Base-by-base conservation (phyloP, 2,113 vertebrate species). In the Siphamia tubifer region DNA sequence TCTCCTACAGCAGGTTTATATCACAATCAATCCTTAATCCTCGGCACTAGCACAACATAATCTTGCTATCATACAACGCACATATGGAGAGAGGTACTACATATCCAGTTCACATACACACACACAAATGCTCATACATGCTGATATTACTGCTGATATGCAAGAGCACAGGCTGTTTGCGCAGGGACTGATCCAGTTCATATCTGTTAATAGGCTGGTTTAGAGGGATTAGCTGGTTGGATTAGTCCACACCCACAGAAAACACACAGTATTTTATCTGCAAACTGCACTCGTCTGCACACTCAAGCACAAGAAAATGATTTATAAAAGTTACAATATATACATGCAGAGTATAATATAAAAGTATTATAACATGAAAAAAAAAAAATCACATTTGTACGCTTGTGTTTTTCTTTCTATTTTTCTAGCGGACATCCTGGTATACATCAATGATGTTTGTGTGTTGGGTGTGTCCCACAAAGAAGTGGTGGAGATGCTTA, bases 391-490 rank as follows among this genome's bases (percentile, higher is more conserved):
- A 49, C 9, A 1, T 56, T 2, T 66, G 1, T 25, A 1, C 42
- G 8, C 3, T 3, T 68, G 34, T 60, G 15, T 15, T 34, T 63
- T 27, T 35, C 31, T 66, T 6, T 70, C 6, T 69, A 9, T 21
- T 70, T 53, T 12, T 6, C 17, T 47, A 94, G 93, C 91, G 40
- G 93, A 94, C 79, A 84, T 94, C 84, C 68, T 94, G 47, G 93
- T 92, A 15, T 93, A 89, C 85, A 86, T 93, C 81, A 89, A 91
- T 17, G 90, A 92, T 16, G 57, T 80, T 0, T 93, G 92, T 36
- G 92, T 94, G 65, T 58, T 94, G 82, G 93, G 93, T 25, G 71
- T 87, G 75, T 93, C 92, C 16, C 93, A 94, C 70, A 93, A 92
- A 49, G 90, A 93, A 66, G 92, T 88, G 53, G 93, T 94, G 31